Base-by-base conservation (phyloP, 2,797 vertebrate species). In the Acrocephalus scirpaceus region DNA sequence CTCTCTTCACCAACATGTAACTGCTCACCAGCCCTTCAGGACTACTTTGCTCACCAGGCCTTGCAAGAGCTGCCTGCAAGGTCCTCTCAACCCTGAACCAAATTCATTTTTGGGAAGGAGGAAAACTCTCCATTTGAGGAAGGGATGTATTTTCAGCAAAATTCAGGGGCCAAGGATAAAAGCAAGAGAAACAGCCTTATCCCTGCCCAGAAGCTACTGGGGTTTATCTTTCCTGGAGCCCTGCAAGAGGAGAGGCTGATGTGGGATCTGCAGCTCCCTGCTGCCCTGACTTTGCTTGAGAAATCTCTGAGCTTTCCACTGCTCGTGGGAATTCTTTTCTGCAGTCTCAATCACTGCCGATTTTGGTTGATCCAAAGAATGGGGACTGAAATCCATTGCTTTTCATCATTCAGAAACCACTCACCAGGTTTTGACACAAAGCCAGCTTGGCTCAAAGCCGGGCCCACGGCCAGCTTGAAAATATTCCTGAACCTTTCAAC, bases 361-460 rank as follows among this genome's bases (percentile, higher is more conserved):
- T 90, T 93, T 93, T 73, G 45, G 77, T 85, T 90, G 91, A 91
- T 92, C 70, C 3, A 10, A 90, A 88, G 73, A 91, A 88, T 8
- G 1, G 64, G 34, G 74, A 91, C 57, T 74, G 56, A 85, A 96
- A 95, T 71, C 79, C 80, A 79, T 77, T 82, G 85, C 80, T 96
- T 93, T 93, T 92, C 95, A 92, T 96, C 92, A 88, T 92, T 93
- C 83, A 96, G 83, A 96, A 96, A 84, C 80, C 80, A 90, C 95
- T 96, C 88, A 81, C 70, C 86, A 93, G 86, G 91, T 86, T 96
- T 80, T 95, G 95, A 96, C 86, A 77, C 61, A 71, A 92, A 86
- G 95, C 91, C 95, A 94, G 86, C 57, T 76, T 76, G 90, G 93
- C 90, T 92, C 83, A 90, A 92, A 90, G 80, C 88, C 2, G 6